phyloP scores from a whole-genome alignment of 2,888 invertebrate genomes.

The Meloe dianella region DNA sequence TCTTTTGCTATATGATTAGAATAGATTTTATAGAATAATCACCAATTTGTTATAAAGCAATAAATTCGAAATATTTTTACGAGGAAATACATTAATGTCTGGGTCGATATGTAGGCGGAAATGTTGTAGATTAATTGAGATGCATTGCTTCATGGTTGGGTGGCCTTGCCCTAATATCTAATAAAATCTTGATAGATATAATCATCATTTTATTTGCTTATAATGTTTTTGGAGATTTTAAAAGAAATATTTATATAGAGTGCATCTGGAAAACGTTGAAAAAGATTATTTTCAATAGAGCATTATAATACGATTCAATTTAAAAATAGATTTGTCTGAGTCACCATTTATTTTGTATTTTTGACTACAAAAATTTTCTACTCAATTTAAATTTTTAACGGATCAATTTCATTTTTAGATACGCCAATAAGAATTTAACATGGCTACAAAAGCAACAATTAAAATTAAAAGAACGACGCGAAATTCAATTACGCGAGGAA shows the following conservation, averaged over 20 bases:
- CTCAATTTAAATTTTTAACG: neutral
- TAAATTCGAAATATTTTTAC: neutral
- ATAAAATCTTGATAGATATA: neutral
- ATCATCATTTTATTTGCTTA: neutral
- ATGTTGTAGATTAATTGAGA: slow-evolving; percentile 9
- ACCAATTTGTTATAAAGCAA: neutral
- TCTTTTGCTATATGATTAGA: neutral
- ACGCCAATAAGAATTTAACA: slow-evolving; percentile 62
- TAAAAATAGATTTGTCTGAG: slow-evolving; percentile 5
- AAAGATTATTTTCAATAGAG: neutral
- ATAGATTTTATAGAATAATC: neutral
- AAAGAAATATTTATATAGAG: neutral
- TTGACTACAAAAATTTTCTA: neutral
- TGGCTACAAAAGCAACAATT: slow-evolving; percentile 86
- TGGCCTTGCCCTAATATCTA: slow-evolving; percentile 6
- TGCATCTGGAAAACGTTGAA: neutral
- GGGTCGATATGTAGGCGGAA: slow-evolving; percentile 5
- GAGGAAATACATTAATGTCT: neutral
- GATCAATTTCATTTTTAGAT: slow-evolving; percentile 41
- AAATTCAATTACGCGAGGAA: slow-evolving; percentile 75
- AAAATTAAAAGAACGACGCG: slow-evolving; percentile 77
- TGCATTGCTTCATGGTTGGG: neutral
- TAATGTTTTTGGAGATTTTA: neutral
- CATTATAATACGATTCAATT: neutral
- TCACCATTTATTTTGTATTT: slow-evolving; percentile 3